Evolutionary conservation across 2,113 vertebrate species (phyloP).

Genomic region (Ptilonorhynchus violaceus): DNA sequence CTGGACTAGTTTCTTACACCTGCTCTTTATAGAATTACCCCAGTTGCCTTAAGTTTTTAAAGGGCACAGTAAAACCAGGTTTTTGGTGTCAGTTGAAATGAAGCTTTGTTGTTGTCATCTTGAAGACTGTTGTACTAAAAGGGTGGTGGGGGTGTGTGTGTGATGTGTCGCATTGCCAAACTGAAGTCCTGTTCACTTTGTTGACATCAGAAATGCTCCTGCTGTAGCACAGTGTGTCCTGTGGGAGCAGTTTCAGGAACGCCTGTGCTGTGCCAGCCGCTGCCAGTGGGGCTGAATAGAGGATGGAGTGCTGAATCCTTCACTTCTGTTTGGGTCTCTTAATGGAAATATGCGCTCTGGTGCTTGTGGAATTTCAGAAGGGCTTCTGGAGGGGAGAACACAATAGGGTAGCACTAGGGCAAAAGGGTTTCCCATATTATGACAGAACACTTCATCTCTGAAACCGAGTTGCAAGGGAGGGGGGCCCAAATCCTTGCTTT

Average conservation of each 20-base stretch:
- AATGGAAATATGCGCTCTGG: neutral
- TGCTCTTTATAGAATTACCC: neutral
- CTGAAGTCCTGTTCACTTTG: neutral
- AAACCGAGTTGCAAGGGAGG: neutral
- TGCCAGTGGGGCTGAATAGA: neutral
- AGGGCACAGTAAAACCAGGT: neutral
- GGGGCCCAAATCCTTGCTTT: neutral
- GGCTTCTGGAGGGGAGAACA: neutral
- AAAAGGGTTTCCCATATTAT: neutral
- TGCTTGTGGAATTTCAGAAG: neutral
- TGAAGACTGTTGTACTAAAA: neutral
- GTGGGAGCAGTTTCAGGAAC: neutral
- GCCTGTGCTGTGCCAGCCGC: fast-evolving
- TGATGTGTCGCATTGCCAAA: neutral
- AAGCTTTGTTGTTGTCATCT: neutral
- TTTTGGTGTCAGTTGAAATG: neutral
- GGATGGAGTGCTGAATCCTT: neutral
- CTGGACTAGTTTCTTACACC: neutral
- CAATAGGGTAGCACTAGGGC: neutral
- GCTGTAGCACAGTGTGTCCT: fast-evolving
- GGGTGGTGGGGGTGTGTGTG: neutral
- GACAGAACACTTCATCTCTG: neutral
- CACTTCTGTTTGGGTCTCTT: neutral
- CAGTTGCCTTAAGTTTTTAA: neutral
- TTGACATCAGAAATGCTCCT: neutral